Evolutionary conservation across 2,797 vertebrate species (phyloP).

Genomic region (Gymnoscopelus microlampas): DNA sequence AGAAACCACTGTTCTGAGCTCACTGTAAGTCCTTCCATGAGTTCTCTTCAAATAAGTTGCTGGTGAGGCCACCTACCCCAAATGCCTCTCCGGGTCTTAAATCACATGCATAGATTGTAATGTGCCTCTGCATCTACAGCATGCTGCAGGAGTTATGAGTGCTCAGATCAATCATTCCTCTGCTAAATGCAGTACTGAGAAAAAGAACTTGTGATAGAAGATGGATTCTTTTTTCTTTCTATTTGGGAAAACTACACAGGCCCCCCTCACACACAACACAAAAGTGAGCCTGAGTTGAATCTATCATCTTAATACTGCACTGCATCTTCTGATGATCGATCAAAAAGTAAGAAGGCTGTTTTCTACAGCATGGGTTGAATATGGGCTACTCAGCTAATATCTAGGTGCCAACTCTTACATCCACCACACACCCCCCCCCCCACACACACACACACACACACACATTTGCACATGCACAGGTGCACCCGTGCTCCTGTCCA

Average conservation of each 20-base stretch:
- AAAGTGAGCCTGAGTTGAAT: neutral
- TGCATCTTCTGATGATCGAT: constrained; percentile 22
- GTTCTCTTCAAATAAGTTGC: neutral
- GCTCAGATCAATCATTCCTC: constrained; percentile 21
- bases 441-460: neutral
- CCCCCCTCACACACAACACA: neutral
- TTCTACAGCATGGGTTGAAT: constrained; percentile 9
- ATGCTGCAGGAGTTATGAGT: constrained; percentile 14
- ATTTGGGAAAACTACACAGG: neutral
- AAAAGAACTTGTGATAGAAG: constrained; percentile 3
- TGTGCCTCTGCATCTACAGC: neutral
- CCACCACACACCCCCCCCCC: neutral
- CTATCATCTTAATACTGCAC: constrained; percentile 21
- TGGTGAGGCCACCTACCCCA: neutral
- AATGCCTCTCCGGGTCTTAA: neutral
- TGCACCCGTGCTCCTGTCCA: too few species aligned
- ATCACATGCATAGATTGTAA: neutral
- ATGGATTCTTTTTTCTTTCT: neutral
- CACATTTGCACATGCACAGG: too few species aligned
- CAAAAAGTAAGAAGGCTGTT: constrained; percentile 2
- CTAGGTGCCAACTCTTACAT: neutral
- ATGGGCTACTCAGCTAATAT: constrained; percentile 33
- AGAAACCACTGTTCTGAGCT: too few species aligned
- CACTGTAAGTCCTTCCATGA: neutral
- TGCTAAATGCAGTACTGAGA: constrained; percentile 1